Evolutionary conservation across 2,888 invertebrate species (phyloP).

Genomic region (Caenorhabditis sulstoni): DNA sequence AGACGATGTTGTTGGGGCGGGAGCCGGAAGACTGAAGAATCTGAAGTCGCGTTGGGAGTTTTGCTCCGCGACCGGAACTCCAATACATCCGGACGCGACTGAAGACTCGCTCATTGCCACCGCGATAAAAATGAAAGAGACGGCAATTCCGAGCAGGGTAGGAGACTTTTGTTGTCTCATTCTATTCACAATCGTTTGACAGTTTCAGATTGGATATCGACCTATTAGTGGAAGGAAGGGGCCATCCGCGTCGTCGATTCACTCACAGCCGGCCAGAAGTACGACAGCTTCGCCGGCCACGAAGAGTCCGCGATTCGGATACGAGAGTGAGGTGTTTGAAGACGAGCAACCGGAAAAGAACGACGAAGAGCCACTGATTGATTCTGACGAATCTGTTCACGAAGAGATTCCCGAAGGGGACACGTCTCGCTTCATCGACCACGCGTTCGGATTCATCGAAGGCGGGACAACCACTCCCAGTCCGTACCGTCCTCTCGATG

Average conservation of each 20-base stretch:
- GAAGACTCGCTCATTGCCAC: slow-evolving; percentile 69
- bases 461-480: slow-evolving; percentile 51
- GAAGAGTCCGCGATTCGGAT: slow-evolving; percentile 25
- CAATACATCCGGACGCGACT: slow-evolving; percentile 73
- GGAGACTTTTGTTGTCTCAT: background rate
- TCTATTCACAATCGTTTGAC: background rate
- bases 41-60: slow-evolving; percentile 72
- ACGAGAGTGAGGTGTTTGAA: slow-evolving; percentile 9
- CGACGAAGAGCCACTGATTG: slow-evolving; percentile 11
- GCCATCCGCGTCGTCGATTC: slow-evolving; percentile 25
- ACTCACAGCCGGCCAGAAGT: slow-evolving; percentile 25
- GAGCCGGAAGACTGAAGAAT: slow-evolving; percentile 57
- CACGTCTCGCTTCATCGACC: slow-evolving; percentile 66
- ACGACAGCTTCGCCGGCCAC: slow-evolving; percentile 47
- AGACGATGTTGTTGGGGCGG: slow-evolving; percentile 44
- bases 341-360: slow-evolving; percentile 9
- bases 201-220: slow-evolving; percentile 27
- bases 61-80: slow-evolving; percentile 74
- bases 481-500: slow-evolving; percentile 37
- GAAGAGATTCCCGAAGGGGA: slow-evolving; percentile 35
- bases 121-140: slow-evolving; percentile 63
- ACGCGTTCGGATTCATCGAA: slow-evolving; percentile 70
- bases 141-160: slow-evolving; percentile 35
- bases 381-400: slow-evolving; percentile 14
- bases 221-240: slow-evolving; percentile 19